These are phyloP conservation scores for Varecia variegata DNA, from an alignment of 2,797 vertebrate species.

Conservation along the genomic window DNA sequence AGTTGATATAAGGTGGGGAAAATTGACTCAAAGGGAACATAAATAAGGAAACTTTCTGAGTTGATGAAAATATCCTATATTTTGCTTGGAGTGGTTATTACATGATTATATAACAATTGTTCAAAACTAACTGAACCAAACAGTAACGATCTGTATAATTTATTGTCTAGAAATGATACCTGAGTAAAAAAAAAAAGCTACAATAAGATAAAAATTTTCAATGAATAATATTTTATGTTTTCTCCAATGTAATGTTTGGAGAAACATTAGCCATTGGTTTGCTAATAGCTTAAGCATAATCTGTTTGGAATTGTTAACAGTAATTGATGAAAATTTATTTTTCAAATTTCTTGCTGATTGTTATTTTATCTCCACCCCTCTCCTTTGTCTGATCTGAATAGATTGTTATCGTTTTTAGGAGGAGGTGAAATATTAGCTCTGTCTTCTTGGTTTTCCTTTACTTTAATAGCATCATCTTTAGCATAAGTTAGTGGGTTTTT, in stretches of 20 bases:
- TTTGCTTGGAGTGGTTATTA: background rate
- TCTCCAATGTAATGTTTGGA: background rate
- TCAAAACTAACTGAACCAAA: constrained; percentile 7
- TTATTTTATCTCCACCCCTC: background rate
- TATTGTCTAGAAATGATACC: constrained; percentile 16
- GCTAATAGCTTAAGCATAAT: background rate
- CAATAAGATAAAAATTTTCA: constrained; percentile 24
- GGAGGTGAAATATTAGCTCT: background rate
- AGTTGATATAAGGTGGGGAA: background rate
- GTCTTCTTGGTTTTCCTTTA: background rate
- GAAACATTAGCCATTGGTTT: background rate
- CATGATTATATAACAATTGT: background rate
- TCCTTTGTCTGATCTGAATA: background rate
- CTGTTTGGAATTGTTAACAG: background rate
- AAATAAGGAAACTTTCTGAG: background rate
- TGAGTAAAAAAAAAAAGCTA: background rate
- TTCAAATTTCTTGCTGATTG: background rate
- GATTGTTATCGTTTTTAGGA: background rate
- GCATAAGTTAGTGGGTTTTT: background rate
- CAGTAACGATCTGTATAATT: background rate
- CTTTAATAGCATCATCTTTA: background rate
- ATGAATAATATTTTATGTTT: background rate
- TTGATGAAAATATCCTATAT: background rate
- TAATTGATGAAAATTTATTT: constrained; percentile 23
- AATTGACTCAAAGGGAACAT: background rate